phyloP scores from a whole-genome alignment of 2,888 invertebrate species.

The Cerastis leucographa region DNA sequence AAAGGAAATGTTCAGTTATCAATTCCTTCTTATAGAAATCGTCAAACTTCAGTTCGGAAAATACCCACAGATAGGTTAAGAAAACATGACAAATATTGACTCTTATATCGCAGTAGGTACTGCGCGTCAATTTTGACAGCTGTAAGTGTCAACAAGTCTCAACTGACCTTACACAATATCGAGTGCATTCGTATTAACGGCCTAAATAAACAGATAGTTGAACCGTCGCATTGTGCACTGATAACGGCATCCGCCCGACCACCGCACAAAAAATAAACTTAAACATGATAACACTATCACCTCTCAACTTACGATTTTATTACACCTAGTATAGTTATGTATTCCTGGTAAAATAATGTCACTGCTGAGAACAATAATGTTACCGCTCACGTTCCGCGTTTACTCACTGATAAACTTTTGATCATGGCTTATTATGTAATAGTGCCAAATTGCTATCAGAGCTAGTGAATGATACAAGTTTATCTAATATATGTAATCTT shows the following conservation, averaged over 20 bases:
- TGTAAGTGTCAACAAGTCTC: slow-evolving; percentile 65
- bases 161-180: slow-evolving; percentile 87
- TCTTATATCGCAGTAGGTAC: slow-evolving; percentile 8
- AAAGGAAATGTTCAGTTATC: not conserved
- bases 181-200: slow-evolving; percentile 72
- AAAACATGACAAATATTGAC: slow-evolving; percentile 16
- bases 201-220: slow-evolving; percentile 79
- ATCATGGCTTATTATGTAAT: slow-evolving; percentile 37
- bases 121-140: slow-evolving; percentile 52
- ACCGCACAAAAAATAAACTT: slow-evolving; percentile 71
- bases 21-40: not conserved
- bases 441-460: slow-evolving; percentile 25
- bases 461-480: slow-evolving; percentile 17
- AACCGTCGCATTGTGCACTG: slow-evolving; percentile 72
- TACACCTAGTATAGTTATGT: slow-evolving; percentile 42
- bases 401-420: slow-evolving; percentile 24
- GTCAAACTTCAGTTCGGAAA: slow-evolving; percentile 17
- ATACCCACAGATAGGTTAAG: slow-evolving; percentile 19
- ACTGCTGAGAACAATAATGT: slow-evolving; percentile 45
- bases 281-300: slow-evolving; percentile 75
- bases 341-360: slow-evolving; percentile 58
- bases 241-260: slow-evolving; percentile 86
- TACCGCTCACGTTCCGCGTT: slow-evolving; percentile 46
- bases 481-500: slow-evolving; percentile 26
- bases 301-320: slow-evolving; percentile 65